Evolutionary conservation across 2,888 invertebrate genomes (phyloP).

Genomic region (Operophtera brumata): DNA sequence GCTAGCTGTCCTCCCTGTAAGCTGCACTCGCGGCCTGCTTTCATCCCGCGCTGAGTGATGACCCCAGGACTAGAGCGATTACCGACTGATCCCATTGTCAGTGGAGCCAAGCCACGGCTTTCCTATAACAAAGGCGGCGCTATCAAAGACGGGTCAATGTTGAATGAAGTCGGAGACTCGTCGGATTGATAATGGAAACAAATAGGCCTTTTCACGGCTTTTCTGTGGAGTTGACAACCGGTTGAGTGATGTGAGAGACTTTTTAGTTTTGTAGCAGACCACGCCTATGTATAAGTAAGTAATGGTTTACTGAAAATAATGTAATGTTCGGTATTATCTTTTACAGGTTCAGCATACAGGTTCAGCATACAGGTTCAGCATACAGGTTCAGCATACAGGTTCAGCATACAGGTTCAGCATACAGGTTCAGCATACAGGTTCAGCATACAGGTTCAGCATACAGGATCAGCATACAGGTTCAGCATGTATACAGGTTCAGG

Average conservation of each 20-base stretch:
- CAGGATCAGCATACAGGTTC: no score
- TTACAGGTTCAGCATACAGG: no score
- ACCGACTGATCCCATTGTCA: slow-evolving; percentile 66
- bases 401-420: no score
- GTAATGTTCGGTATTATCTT: no score
- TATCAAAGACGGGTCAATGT: slow-evolving; percentile 53
- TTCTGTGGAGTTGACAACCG: slow-evolving; percentile 16
- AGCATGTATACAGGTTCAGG: no score
- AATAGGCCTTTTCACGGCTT: slow-evolving; percentile 21
- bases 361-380: no score
- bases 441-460: no score
- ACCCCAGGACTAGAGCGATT: slow-evolving; percentile 71
- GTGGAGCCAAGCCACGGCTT: slow-evolving; percentile 55
- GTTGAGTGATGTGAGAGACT: slow-evolving; percentile 20
- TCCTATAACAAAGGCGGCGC: slow-evolving; percentile 58
- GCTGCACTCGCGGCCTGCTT: slow-evolving; percentile 48
- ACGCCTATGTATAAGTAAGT: background rate
- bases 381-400: no score
- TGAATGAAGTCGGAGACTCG: slow-evolving; percentile 18
- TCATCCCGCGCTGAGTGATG: slow-evolving; percentile 74
- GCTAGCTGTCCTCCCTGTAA: slow-evolving; percentile 8
- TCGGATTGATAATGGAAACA: slow-evolving; percentile 20
- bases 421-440: no score
- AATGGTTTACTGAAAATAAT: no score
- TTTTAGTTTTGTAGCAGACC: background rate